These are phyloP conservation scores for Orchestes rusci DNA, from an alignment of 2,888 invertebrate species.

Conservation along the genomic window DNA sequence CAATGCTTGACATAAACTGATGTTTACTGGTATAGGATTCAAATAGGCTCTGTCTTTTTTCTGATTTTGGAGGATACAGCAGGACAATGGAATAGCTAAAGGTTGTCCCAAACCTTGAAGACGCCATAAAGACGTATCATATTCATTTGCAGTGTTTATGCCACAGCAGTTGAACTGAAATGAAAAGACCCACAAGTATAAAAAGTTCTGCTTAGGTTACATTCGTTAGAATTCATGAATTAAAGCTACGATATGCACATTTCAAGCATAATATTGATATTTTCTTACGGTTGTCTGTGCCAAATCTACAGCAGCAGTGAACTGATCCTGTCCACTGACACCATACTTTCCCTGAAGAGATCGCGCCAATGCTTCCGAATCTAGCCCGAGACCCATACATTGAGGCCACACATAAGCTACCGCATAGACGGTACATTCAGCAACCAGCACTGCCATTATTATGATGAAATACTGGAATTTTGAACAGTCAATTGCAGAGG, in stretches of 20 bases:
- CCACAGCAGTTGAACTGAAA: constrained; percentile 75
- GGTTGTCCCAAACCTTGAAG: constrained; percentile 62
- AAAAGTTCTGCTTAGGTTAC: no score
- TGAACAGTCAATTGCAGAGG: neutral
- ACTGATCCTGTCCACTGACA: constrained; percentile 64
- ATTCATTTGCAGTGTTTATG: constrained; percentile 69
- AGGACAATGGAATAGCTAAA: constrained; percentile 39
- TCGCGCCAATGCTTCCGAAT: constrained; percentile 60
- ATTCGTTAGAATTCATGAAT: no score
- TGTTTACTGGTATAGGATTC: constrained; percentile 68
- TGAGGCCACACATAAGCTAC: constrained; percentile 71
- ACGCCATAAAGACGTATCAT: constrained; percentile 75
- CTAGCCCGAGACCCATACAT: constrained; percentile 64
- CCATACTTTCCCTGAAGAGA: constrained; percentile 71
- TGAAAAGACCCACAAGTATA: no score
- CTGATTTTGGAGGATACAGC: constrained; percentile 56
- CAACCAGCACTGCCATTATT: constrained; percentile 58
- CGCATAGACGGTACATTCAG: constrained; percentile 64
- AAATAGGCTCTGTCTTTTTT: constrained; percentile 55
- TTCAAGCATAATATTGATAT: no score
- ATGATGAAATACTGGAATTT: constrained; percentile 62
- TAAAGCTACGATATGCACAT: no score
- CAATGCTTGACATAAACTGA: constrained; percentile 62
- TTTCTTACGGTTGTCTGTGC: constrained; percentile 55
- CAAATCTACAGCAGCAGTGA: constrained; percentile 74